Evolutionary conservation across 1,140 invertebrate genomes (phyloP).

Genomic region (Coenobita brevimanus): DNA sequence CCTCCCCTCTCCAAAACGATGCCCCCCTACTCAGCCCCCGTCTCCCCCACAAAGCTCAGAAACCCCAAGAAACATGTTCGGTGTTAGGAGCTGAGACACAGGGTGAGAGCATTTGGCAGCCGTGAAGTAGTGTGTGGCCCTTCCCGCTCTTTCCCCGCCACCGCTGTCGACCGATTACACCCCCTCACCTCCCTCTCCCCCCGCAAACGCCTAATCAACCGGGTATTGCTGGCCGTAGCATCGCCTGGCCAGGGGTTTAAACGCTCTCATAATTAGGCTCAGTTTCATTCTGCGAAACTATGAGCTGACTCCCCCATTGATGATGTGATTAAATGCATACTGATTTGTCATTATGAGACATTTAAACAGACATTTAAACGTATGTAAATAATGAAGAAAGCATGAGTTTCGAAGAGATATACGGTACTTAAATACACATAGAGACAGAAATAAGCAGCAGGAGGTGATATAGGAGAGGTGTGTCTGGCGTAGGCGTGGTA

Average conservation of each 20-base stretch:
- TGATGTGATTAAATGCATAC: background rate
- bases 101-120: conserved; percentile 58
- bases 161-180: conserved; percentile 46
- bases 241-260: conserved; percentile 39
- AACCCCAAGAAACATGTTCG: too few relatives aligned
- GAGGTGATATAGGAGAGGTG: too few relatives aligned
- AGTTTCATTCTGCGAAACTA: background rate
- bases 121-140: conserved; percentile 52
- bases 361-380: too few relatives aligned
- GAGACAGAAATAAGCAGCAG: too few relatives aligned
- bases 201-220: conserved; percentile 57
- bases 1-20: background rate
- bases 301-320: background rate
- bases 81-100: conserved; percentile 8
- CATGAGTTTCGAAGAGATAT: too few relatives aligned
- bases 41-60: too few relatives aligned
- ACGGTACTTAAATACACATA: too few relatives aligned
- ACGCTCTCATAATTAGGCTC: conserved; percentile 14
- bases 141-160: conserved; percentile 50
- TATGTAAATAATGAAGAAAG: too few relatives aligned
- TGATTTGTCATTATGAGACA: too few relatives aligned
- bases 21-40: background rate
- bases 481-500: too few relatives aligned
- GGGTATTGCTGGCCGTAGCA: conserved; percentile 45
- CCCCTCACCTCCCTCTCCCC: conserved; percentile 8